Conservation (phyloP, 2,113 vertebrate species). For the Oncorhynchus keta region DNA sequence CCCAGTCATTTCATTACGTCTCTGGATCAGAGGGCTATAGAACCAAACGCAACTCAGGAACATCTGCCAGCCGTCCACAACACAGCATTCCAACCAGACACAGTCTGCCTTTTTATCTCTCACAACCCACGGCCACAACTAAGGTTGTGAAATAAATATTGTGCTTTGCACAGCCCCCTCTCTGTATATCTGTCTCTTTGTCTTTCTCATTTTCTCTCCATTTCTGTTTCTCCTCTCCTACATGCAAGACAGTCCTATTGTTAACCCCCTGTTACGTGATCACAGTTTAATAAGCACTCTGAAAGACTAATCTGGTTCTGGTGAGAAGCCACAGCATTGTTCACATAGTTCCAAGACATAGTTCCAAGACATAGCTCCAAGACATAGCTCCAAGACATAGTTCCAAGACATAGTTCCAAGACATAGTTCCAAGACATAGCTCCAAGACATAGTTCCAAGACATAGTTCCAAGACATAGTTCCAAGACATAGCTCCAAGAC, state of each 20-base stretch:
- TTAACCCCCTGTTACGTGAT: slow-evolving; percentile 2
- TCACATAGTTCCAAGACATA: slow-evolving; percentile 9
- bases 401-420: no score
- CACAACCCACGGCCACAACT: slow-evolving; percentile 15
- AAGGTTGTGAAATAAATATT: not conserved
- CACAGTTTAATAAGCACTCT: slow-evolving; percentile 36
- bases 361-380: no score
- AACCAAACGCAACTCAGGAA: not conserved
- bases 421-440: no score
- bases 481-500: no score
- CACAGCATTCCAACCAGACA: slow-evolving; percentile 17
- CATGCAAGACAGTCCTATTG: not conserved
- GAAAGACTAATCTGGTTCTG: slow-evolving; percentile 29
- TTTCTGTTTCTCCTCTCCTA: not conserved
- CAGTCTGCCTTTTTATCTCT: slow-evolving; percentile 35
- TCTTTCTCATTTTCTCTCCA: not conserved
- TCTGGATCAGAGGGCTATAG: slow-evolving; percentile 26
- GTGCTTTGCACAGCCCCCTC: not conserved
- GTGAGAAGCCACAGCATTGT: slow-evolving; percentile 33
- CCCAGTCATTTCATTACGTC: slow-evolving; percentile 37
- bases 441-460: no score
- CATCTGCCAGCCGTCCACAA: no score
- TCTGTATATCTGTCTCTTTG: no score
- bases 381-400: no score
- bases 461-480: slow-evolving; percentile 3